A percentile compares a stretch with the other conserved stretches of the same genome.
phyloP scores from a whole-genome alignment of 1,140 invertebrate genomes.

The Drosophila malerkotliana region DNA sequence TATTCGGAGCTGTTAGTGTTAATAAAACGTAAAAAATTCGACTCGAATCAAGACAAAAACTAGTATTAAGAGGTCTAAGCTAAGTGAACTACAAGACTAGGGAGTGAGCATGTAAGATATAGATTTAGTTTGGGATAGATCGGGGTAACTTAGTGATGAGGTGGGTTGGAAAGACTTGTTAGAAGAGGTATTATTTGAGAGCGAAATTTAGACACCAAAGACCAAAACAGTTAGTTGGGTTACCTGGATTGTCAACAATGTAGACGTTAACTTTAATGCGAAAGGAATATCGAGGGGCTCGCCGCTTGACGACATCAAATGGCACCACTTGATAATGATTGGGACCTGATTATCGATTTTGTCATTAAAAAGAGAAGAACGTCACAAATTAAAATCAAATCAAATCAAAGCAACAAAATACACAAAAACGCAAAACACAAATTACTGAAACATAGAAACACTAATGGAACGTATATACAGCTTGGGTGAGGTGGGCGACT shows the following conservation, averaged over 20 bases:
- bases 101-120: conserved; percentile 21
- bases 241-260: conserved; percentile 80
- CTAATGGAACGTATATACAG: conserved; percentile 12
- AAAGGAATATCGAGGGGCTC: conserved; percentile 80
- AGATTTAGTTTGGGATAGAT: conserved; percentile 1
- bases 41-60: conserved; percentile 21
- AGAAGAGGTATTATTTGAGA: neutral
- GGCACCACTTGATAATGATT: conserved; percentile 80
- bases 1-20: conserved; percentile 85
- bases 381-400: conserved; percentile 56
- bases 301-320: conserved; percentile 77
- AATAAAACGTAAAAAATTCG: conserved; percentile 73
- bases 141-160: conserved; percentile 19
- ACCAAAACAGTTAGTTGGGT: conserved; percentile 71
- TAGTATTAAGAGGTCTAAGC: conserved; percentile 13
- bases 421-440: conserved; percentile 17
- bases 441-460: conserved; percentile 28
- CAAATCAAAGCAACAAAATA: conserved; percentile 40
- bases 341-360: conserved; percentile 54
- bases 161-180: conserved; percentile 3
- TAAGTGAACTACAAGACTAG: conserved; percentile 43
- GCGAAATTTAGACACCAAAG: conserved; percentile 14
- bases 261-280: conserved; percentile 81
- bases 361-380: conserved; percentile 46
- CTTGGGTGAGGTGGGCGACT: too few species aligned